Evolutionary conservation across 2,888 invertebrate genomes (phyloP), one percentile per base, ranked within the genome.

Genomic region (Ichneumon xanthorius): DNA sequence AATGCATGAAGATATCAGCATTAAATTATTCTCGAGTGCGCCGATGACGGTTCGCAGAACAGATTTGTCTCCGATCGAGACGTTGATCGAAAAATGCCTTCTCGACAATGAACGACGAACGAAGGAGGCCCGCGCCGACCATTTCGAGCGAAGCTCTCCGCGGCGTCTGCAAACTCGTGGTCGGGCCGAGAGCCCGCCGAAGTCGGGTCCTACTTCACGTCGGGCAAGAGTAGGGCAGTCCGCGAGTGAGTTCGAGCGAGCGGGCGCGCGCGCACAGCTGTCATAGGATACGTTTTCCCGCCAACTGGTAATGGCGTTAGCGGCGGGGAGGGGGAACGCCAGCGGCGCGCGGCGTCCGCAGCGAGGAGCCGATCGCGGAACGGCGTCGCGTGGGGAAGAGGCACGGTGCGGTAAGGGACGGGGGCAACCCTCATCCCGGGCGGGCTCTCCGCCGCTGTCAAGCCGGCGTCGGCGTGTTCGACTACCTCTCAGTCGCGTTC

Each of bases 211-310:
- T 84, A 80, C 82, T 81, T 78, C 79, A 82, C 79, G 67, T 58
- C 76, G 76, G 1, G 2, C 30, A 67, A 37, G 84, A 80, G 84
- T 80, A 81, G 80, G 84, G 80, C 75, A 82, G 78, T 78, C 65
- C 30, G 63, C 50, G 30, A 37, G 37, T 37, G 61, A 6, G 22
- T 33, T 61, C 40, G 14, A 68, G 79, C 48, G 68, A 73, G 65
- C 53, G 71, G 53, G 67, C 53, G 70, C 75, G 63, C 70, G 70
- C 75, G 53, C 76, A 80, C 89, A 90, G 88, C 89, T 89, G 89
- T 89, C 82, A 86, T 83, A 79, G 85, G 87, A 89, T 88, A 88
- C 83, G 87, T 89, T 91, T 90, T 91, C 91, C 90, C 91, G 91
- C 90, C 91, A 90, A 91, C 81, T 71, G 82, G 72, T 77, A 79